These are phyloP conservation scores for Grantiella picta DNA, from an alignment of 2,113 vertebrate genomes.

Conservation along the genomic window DNA sequence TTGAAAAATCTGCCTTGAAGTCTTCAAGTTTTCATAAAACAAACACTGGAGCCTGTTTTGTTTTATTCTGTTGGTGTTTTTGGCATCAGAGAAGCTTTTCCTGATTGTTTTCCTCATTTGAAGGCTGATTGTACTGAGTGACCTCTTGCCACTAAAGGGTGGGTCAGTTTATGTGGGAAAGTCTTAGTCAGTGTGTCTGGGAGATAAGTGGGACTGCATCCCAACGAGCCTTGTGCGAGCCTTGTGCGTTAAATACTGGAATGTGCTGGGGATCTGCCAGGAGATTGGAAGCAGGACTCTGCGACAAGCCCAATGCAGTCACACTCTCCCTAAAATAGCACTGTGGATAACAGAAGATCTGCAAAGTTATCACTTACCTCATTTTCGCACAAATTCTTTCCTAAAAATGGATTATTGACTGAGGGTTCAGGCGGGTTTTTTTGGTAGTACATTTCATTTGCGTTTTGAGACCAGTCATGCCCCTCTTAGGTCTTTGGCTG, in stretches of 20 bases:
- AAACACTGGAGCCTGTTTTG: neutral
- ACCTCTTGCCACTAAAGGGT: constrained; percentile 42
- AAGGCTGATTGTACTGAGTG: constrained; percentile 36
- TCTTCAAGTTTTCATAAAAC: neutral
- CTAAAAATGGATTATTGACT: constrained; percentile 30
- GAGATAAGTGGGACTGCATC: constrained; percentile 60
- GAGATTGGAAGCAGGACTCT: constrained; percentile 64
- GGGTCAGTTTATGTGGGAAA: constrained; percentile 57
- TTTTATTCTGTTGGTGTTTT: neutral
- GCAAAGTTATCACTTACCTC: constrained; percentile 64
- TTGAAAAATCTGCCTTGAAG: neutral
- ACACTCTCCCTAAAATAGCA: constrained; percentile 67
- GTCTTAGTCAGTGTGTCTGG: constrained; percentile 32
- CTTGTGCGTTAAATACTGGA: constrained; percentile 45
- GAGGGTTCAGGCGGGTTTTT: neutral
- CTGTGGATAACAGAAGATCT: constrained; percentile 46
- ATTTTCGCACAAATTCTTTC: constrained; percentile 42
- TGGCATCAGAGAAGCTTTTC: constrained; percentile 9
- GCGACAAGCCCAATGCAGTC: constrained; percentile 56
- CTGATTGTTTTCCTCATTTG: constrained; percentile 43
- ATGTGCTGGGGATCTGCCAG: constrained; percentile 69
- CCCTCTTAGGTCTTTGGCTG: neutral
- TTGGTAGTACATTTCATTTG: neutral
- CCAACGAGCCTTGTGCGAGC: neutral
- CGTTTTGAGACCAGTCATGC: neutral